Evolutionary conservation across 1,140 invertebrate genomes (phyloP).

Genomic region (Venturia canescens): DNA sequence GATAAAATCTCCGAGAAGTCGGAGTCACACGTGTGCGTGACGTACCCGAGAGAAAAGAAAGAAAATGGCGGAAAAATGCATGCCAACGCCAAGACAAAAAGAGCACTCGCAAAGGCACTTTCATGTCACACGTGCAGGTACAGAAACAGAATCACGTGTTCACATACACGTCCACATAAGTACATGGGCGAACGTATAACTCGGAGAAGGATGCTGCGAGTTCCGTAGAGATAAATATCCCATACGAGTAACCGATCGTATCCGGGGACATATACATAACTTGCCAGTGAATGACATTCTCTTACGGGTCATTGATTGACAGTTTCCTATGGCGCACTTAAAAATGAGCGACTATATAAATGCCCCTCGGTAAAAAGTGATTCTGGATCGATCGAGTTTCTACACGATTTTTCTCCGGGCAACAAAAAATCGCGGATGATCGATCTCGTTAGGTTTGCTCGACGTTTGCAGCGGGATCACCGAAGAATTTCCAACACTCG

Average conservation of each 20-base stretch:
- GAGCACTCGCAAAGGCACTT: conserved; percentile 33
- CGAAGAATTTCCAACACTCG: neutral
- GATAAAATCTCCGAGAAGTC: too few species aligned
- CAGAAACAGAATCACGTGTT: neutral
- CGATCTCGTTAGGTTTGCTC: neutral
- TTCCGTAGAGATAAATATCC: neutral
- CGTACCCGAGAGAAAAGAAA: neutral
- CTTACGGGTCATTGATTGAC: neutral
- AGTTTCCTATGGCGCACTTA: conserved; percentile 33
- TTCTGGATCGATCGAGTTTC: neutral
- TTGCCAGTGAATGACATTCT: conserved; percentile 24
- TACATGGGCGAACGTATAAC: too few species aligned
- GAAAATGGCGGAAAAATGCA: neutral
- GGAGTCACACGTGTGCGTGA: too few species aligned
- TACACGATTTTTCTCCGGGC: neutral
- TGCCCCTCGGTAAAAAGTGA: neutral
- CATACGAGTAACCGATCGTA: neutral
- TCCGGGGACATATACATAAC: conserved; percentile 17
- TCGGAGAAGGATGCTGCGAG: conserved; percentile 1
- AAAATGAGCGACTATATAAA: neutral
- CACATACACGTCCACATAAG: neutral
- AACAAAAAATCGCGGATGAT: neutral
- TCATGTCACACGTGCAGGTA: conserved; percentile 39
- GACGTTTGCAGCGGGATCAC: neutral
- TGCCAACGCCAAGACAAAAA: neutral